Conservation (phyloP, 1,140 invertebrate species). For the Apis mellifera region Amel_HAv3.1 CM009931.2:6247001-6247500, state of each 20-base stretch:
- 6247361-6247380: conserved; percentile 43
- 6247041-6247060: too few species aligned
- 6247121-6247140: too few species aligned
- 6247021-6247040: too few species aligned
- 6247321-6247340: not conserved
- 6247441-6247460: too few species aligned
- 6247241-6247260: conserved; percentile 7
- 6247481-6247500: too few species aligned
- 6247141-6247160: not conserved
- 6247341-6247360: conserved; percentile 46
- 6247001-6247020: too few species aligned
- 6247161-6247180: not conserved
- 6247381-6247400: conserved; percentile 8
- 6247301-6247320: not conserved
- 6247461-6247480: too few species aligned
- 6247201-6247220: not conserved
- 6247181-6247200: not conserved
- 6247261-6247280: not conserved
- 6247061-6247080: too few species aligned
- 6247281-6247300: conserved; percentile 28
- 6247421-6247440: too few species aligned
- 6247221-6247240: conserved; percentile 12
- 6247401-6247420: not conserved
- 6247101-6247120: too few species aligned
- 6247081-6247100: too few species aligned